A percentile compares a stretch with the other conserved stretches of the same genome.
These are phyloP conservation scores for Amiota minor DNA, from an alignment of 2,888 invertebrate genomes.

Conservation along the genomic window DNA sequence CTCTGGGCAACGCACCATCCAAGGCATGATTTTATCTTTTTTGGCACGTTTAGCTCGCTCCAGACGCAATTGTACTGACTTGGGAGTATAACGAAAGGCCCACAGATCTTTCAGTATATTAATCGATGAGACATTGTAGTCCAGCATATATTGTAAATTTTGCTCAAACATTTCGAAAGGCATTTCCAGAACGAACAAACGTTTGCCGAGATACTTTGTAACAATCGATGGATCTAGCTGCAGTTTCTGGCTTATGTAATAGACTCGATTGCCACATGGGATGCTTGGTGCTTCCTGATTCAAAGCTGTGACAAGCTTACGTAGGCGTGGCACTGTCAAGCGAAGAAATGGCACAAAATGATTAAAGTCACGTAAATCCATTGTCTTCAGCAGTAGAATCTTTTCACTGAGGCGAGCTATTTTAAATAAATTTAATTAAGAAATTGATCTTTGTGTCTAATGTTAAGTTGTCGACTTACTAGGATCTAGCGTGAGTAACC, in stretches of 20 bases:
- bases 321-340: constrained; percentile 70
- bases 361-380: constrained; percentile 74
- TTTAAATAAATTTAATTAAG: neutral
- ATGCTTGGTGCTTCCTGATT: constrained; percentile 72
- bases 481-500: constrained; percentile 64
- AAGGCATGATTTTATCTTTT: constrained; percentile 77
- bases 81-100: constrained; percentile 78
- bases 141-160: constrained; percentile 75
- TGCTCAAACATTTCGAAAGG: constrained; percentile 76
- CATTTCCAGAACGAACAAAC: constrained; percentile 76
- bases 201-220: constrained; percentile 74
- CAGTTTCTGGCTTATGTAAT: constrained; percentile 75
- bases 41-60: constrained; percentile 74
- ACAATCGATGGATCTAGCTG: constrained; percentile 74
- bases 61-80: constrained; percentile 75
- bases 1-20: constrained; percentile 80
- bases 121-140: constrained; percentile 75
- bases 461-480: constrained; percentile 49
- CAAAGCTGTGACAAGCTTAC: constrained; percentile 54
- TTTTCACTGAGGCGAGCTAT: constrained; percentile 69
- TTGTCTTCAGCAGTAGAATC: constrained; percentile 70
- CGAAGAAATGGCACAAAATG: constrained; percentile 76
- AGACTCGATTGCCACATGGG: constrained; percentile 76
- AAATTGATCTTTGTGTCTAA: neutral
- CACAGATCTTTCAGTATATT: constrained; percentile 78